Base-by-base conservation (phyloP, 1,140 invertebrate genomes). In the Theocolax elegans region DNA sequence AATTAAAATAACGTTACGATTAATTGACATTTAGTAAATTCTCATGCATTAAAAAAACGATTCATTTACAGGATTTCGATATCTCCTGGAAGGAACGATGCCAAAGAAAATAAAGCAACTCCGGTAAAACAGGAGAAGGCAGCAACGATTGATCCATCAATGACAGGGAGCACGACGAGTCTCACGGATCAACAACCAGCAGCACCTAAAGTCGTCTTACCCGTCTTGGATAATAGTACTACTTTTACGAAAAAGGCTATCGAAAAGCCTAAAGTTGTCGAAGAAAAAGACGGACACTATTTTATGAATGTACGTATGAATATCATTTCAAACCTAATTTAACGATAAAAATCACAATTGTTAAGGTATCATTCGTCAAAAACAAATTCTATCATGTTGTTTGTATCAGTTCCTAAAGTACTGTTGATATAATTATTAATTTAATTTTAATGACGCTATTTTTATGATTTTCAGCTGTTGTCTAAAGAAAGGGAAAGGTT, bases 401-500 rank as follows among this genome's bases (percentile, higher is more conserved):
- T n/a, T n/a, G n/a, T n/a, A n/a, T n/a, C n/a, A n/a, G n/a, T n/a
- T n/a, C n/a, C n/a, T n/a, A n/a, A n/a, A n/a, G n/a, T n/a, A n/a
- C n/a, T n/a, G n/a, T n/a, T n/a, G n/a, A n/a, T n/a, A n/a, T 35
- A 35, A 35, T 6, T 35, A 10, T 10, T 35, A 35, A 35, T 35
- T 35, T 10, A 35, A 35, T 4, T 40, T 68, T 64, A 49, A 40
- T 60, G 62, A 38, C 35, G 59, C 13, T 4, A 60, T 27, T 2
- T n/a, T 8, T 15, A 31, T 15, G 1, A 21, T 59, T 79, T 91
- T 54, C 85, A 90, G 85, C 82, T 94, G 72, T 86, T 94, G 72
- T 91, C 92, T 75, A 88, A 85, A 62, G 93, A 95, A 85, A 91
- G 92, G 25, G 86, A 88, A 65, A 87, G 90, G 74, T 85, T 96